Conservation (phyloP, 1,140 invertebrate genomes). For the Euschistus heros region DNA sequence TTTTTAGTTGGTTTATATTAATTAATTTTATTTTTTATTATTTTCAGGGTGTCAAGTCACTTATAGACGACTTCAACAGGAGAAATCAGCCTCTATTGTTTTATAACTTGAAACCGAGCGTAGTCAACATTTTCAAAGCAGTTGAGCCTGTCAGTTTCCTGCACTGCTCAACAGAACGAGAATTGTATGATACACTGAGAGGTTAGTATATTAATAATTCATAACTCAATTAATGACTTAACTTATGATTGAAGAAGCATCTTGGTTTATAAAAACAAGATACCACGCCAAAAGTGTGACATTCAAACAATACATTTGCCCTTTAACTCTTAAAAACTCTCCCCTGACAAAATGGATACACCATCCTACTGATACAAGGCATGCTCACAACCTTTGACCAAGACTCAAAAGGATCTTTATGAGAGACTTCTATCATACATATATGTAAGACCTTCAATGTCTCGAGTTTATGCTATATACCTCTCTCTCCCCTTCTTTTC, state of each 20-base stretch:
- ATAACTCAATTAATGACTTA: neutral
- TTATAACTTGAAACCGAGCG: slow-evolving; percentile 60
- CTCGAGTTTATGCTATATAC: too few relatives aligned
- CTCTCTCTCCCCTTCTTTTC: too few relatives aligned
- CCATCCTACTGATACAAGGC: too few relatives aligned
- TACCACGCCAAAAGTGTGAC: neutral
- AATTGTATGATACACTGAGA: slow-evolving; percentile 49
- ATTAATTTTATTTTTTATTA: slow-evolving; percentile 23
- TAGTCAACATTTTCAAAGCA: slow-evolving; percentile 54
- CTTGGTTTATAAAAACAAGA: neutral
- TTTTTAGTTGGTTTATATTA: too few relatives aligned
- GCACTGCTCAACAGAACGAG: slow-evolving; percentile 47
- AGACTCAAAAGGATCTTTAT: too few relatives aligned
- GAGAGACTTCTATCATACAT: too few relatives aligned
- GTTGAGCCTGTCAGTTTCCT: slow-evolving; percentile 55
- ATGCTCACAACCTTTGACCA: too few relatives aligned
- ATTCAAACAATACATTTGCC: neutral
- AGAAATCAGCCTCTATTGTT: slow-evolving; percentile 63
- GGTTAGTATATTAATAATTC: slow-evolving; percentile 22
- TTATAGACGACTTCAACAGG: slow-evolving; percentile 60
- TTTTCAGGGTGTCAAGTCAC: slow-evolving; percentile 54
- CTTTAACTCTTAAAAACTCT: too few relatives aligned
- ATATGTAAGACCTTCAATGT: too few relatives aligned
- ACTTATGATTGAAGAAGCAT: neutral
- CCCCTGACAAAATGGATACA: too few relatives aligned